Conservation (phyloP, 2,113 vertebrate species). For the Candoia aspera region DNA sequence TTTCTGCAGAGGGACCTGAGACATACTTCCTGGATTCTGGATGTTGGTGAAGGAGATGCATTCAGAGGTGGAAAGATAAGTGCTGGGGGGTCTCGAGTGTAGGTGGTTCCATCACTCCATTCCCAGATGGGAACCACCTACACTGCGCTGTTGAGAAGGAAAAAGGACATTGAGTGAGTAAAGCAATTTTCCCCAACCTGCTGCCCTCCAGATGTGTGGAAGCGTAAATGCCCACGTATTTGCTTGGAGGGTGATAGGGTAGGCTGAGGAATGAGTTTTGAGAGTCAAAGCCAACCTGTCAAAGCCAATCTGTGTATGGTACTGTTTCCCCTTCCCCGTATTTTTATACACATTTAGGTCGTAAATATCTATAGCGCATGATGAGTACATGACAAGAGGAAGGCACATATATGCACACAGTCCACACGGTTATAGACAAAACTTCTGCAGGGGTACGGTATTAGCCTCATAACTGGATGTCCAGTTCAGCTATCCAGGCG, state of each 20-base stretch:
- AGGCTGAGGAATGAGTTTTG: neutral
- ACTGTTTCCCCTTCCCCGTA: too few species aligned
- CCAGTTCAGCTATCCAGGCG: too few species aligned
- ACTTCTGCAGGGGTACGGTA: too few species aligned
- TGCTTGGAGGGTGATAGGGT: neutral
- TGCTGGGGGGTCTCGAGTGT: neutral
- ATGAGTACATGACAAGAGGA: too few species aligned
- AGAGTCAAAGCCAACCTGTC: neutral
- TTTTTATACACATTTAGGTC: too few species aligned
- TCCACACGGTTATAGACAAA: too few species aligned
- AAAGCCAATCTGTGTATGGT: neutral
- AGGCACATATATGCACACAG: too few species aligned
- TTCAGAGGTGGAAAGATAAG: fast-evolving
- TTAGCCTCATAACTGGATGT: too few species aligned
- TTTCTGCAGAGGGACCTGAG: neutral
- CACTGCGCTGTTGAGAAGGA: neutral
- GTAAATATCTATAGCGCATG: too few species aligned
- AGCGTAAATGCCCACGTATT: neutral
- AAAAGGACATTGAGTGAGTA: neutral
- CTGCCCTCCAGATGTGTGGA: neutral
- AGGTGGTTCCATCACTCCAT: neutral
- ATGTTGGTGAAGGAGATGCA: neutral
- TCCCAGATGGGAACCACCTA: neutral
- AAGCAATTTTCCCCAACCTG: neutral
- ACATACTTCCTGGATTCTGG: neutral